Evolutionary conservation across 2,797 vertebrate species (phyloP).

Genomic region (Pachyuromys duprasi): DNA sequence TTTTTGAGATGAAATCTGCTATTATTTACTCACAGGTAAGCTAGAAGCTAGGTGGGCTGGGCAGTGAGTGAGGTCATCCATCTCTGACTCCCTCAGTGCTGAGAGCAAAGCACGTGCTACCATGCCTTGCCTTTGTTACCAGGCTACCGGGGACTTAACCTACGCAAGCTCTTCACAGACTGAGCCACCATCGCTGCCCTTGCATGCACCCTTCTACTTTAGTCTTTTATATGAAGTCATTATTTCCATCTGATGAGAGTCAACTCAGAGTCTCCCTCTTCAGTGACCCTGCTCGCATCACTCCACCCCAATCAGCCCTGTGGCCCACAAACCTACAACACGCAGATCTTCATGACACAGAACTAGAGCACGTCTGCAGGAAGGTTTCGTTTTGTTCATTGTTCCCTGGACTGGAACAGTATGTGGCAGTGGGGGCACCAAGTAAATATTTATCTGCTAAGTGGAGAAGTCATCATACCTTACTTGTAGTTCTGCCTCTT

Average conservation of each 20-base stretch:
- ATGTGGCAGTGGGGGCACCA: neutral
- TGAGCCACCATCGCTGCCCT: neutral
- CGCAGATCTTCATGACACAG: neutral
- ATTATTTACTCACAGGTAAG: neutral
- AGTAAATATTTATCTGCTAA: slow-evolving; percentile 15
- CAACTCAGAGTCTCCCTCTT: slow-evolving; percentile 10
- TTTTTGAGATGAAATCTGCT: neutral
- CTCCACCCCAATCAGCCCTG: neutral
- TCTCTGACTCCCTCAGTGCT: neutral
- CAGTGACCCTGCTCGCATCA: neutral
- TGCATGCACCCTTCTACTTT: neutral
- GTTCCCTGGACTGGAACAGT: neutral
- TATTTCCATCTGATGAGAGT: neutral
- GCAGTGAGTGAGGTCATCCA: neutral
- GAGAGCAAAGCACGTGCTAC: neutral
- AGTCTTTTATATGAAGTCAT: neutral
- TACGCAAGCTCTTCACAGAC: neutral
- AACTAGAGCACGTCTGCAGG: neutral
- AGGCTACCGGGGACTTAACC: neutral
- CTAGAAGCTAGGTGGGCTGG: neutral
- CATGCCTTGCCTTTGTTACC: neutral
- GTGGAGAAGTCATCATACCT: neutral
- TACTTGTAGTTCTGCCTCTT: neutral
- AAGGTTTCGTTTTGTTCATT: slow-evolving; percentile 2
- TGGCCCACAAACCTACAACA: neutral